Conservation (phyloP, 2,888 invertebrate genomes). For the Drosophila rellima region DNA sequence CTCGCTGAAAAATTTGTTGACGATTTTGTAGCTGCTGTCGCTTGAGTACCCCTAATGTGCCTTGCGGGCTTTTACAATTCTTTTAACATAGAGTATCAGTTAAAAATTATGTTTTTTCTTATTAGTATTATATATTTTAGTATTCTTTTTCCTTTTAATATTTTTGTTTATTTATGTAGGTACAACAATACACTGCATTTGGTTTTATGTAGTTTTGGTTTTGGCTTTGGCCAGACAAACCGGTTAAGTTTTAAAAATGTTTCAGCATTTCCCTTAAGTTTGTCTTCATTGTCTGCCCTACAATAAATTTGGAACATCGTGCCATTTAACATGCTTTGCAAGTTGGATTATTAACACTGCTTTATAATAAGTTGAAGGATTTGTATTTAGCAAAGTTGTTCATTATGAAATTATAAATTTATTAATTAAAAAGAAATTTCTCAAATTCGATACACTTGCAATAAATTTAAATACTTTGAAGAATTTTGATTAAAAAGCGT, state of each 20-base stretch:
- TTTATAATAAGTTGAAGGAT: slow-evolving; percentile 35
- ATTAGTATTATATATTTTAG: slow-evolving; percentile 18
- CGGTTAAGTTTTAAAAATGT: slow-evolving; percentile 62
- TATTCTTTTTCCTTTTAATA: slow-evolving; percentile 30
- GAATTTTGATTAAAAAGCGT: slow-evolving; percentile 1
- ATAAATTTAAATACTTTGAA: slow-evolving; percentile 9
- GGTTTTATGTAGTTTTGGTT: slow-evolving; percentile 39
- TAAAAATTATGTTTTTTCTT: slow-evolving; percentile 47
- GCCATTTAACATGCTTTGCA: slow-evolving; percentile 67
- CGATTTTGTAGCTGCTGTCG: slow-evolving; percentile 74
- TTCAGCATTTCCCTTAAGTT: slow-evolving; percentile 72
- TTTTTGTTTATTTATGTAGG: slow-evolving; percentile 58
- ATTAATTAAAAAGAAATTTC: not conserved
- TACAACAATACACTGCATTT: slow-evolving; percentile 67
- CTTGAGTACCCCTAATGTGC: slow-evolving; percentile 72
- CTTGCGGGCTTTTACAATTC: slow-evolving; percentile 53
- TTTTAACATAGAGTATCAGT: slow-evolving; percentile 58
- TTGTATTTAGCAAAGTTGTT: slow-evolving; percentile 19
- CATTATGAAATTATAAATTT: slow-evolving; percentile 9
- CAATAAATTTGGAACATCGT: slow-evolving; percentile 71
- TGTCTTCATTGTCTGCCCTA: slow-evolving; percentile 61
- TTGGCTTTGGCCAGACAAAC: slow-evolving; percentile 74
- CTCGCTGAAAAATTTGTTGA: slow-evolving; percentile 71
- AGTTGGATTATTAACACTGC: slow-evolving; percentile 57
- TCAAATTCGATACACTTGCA: slow-evolving; percentile 1